A percentile compares a stretch with the other conserved stretches of the same genome.
phyloP scores from a whole-genome alignment of 2,888 invertebrate species.

The Apocheima hispidaria region DNA sequence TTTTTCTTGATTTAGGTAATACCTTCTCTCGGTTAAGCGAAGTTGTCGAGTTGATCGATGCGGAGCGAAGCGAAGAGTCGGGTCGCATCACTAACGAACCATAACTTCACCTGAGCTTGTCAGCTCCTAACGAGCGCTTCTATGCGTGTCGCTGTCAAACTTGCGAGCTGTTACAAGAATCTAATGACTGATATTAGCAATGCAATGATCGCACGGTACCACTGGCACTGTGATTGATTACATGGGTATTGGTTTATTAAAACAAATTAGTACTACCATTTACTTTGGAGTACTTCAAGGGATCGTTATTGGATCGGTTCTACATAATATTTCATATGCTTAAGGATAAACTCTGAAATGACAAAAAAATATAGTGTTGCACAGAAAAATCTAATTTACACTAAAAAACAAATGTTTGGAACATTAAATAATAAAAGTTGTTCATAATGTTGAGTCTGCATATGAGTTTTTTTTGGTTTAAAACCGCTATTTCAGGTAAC shows the following conservation, averaged over 20 bases:
- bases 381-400: no score
- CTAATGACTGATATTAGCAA: constrained; percentile 1
- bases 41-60: constrained; percentile 46
- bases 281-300: no score
- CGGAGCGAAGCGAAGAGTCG: constrained; percentile 48
- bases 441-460: no score
- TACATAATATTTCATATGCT: no score
- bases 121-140: constrained; percentile 61
- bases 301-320: no score
- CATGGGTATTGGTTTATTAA: neutral
- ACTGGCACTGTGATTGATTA: neutral
- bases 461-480: no score
- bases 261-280: no score
- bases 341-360: no score
- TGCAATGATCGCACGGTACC: neutral
- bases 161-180: constrained; percentile 37
- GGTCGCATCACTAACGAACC: constrained; percentile 72
- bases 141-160: constrained; percentile 45
- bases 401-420: no score
- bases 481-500: no score
- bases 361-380: no score
- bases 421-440: no score
- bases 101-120: constrained; percentile 61
- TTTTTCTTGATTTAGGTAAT: constrained; percentile 4
- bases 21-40: constrained; percentile 4